These are phyloP conservation scores for Trichacis sp. DNA, from an alignment of 2,888 invertebrate genomes.

Conservation along the genomic window DNA sequence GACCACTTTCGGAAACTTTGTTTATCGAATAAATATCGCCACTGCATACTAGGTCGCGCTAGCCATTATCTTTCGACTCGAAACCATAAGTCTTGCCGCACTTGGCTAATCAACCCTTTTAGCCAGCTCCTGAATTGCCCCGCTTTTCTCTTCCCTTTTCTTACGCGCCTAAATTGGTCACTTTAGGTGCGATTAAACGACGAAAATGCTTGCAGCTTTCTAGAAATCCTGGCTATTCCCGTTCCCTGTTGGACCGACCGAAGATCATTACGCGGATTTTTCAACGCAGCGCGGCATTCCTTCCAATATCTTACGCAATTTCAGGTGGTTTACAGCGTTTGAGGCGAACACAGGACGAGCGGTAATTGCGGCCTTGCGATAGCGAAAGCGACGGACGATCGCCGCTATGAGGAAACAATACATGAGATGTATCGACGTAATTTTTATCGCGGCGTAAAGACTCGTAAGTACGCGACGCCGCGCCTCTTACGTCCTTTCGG, in stretches of 20 bases:
- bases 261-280: no score
- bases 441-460: slow-evolving; percentile 64
- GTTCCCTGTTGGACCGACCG: no score
- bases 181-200: no score
- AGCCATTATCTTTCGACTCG: slow-evolving; percentile 45
- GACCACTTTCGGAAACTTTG: slow-evolving; percentile 55
- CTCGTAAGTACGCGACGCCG: slow-evolving; percentile 46
- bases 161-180: neutral
- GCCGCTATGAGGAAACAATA: slow-evolving; percentile 58
- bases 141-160: neutral
- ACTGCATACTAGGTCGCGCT: slow-evolving; percentile 45
- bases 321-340: slow-evolving; percentile 50
- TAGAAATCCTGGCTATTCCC: no score
- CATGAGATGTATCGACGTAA: slow-evolving; percentile 38
- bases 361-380: slow-evolving; percentile 46
- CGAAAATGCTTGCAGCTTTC: no score
- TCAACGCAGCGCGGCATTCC: slow-evolving; percentile 36
- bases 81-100: slow-evolving; percentile 44
- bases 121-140: slow-evolving; percentile 22
- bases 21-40: slow-evolving; percentile 61
- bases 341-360: neutral
- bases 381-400: slow-evolving; percentile 49
- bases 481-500: slow-evolving; percentile 16
- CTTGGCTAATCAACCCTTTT: slow-evolving; percentile 44
- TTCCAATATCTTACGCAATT: slow-evolving; percentile 44